A percentile compares a stretch with the other conserved stretches of the same genome.
phyloP scores from a whole-genome alignment of 2,888 invertebrate species.

The Caradrina clavipalpis region DNA sequence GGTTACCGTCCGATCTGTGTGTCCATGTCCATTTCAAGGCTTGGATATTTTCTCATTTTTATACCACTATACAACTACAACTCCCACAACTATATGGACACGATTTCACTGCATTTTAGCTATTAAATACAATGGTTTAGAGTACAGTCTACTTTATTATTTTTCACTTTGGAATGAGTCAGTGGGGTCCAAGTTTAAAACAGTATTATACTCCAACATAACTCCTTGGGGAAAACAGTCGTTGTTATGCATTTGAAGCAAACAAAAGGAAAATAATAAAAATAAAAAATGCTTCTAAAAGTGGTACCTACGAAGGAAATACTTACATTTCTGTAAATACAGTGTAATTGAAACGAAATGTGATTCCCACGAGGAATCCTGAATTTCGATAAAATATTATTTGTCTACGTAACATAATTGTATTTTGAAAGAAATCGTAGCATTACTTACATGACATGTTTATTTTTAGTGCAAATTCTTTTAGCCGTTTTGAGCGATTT shows the following conservation, averaged over 20 bases:
- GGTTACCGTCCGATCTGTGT: background rate
- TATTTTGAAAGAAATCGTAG: conserved; percentile 12
- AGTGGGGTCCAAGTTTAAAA: background rate
- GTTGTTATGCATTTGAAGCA: background rate
- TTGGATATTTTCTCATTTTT: background rate
- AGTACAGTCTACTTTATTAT: background rate
- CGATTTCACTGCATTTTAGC: background rate
- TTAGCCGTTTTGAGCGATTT: no score
- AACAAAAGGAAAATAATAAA: conserved; percentile 10
- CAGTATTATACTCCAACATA: background rate
- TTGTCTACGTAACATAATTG: conserved; percentile 33
- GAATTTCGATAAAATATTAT: conserved; percentile 29
- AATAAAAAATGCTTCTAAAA: conserved; percentile 23
- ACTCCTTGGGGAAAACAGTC: conserved; percentile 5
- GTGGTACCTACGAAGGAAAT: conserved; percentile 8
- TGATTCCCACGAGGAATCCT: conserved; percentile 34
- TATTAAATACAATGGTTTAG: background rate
- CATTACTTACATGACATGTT: background rate
- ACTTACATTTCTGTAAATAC: conserved; percentile 34
- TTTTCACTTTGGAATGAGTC: conserved; percentile 7
- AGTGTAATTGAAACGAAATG: conserved; percentile 37
- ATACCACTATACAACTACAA: no score
- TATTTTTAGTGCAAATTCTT: background rate
- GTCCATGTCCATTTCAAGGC: background rate
- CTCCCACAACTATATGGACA: no score